A percentile compares a stretch with the other conserved stretches of the same genome.
phyloP scores from a whole-genome alignment of 2,113 vertebrate genomes.

The Vicugna pacos region DNA sequence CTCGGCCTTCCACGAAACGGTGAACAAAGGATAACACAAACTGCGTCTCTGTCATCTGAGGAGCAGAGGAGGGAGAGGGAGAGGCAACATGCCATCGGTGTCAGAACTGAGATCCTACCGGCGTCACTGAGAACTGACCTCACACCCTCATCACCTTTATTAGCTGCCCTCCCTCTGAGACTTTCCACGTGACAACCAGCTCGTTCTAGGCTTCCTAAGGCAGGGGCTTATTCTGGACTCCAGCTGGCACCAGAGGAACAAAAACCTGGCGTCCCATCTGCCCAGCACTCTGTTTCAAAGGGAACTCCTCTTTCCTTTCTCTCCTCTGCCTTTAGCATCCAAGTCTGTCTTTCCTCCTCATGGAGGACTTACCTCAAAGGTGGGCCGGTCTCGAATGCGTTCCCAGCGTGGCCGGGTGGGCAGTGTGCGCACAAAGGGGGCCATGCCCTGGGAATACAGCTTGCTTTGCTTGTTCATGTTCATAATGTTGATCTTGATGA shows the following conservation, averaged over 20 bases:
- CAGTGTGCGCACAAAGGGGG: constrained; percentile 94
- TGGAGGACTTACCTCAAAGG: constrained; percentile 88
- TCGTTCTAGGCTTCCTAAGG: constrained; percentile 5
- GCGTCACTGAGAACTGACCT: neutral
- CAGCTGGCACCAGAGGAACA: neutral
- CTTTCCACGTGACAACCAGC: neutral
- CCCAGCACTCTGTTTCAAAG: neutral
- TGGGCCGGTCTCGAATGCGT: constrained; percentile 93
- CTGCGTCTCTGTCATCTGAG: constrained; percentile 94
- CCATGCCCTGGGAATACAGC: constrained; percentile 97
- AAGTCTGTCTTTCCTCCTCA: neutral
- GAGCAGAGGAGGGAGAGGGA: constrained; percentile 33
- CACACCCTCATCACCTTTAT: neutral
- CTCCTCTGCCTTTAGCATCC: neutral
- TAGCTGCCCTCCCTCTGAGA: neutral
- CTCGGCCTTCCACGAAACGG: constrained; percentile 93
- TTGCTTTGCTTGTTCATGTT: constrained; percentile 99
- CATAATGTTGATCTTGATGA: constrained; percentile 96
- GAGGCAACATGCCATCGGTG: neutral
- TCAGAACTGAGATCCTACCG: neutral
- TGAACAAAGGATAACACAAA: constrained; percentile 97
- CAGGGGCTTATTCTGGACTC: constrained; percentile 9
- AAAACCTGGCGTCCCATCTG: neutral
- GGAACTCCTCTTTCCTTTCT: neutral
- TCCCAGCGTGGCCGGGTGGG: constrained; percentile 95